Evolutionary conservation across 1,140 invertebrate species (phyloP).

Genomic region (Ceratosolen fusciceps): DNA sequence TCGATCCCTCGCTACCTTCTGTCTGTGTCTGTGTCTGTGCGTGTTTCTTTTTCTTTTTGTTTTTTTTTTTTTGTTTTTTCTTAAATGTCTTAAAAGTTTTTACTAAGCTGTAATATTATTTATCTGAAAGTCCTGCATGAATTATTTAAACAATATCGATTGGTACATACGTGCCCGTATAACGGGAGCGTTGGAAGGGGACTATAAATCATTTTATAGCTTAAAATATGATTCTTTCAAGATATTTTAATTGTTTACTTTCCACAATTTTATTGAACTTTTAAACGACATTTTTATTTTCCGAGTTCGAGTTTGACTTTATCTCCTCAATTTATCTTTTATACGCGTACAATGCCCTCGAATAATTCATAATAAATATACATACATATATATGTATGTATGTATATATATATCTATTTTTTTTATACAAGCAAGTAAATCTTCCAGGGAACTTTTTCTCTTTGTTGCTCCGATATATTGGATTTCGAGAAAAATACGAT

Average conservation of each 20-base stretch:
- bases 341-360: not conserved
- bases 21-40: too few relatives aligned
- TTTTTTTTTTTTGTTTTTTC: too few relatives aligned
- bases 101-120: too few relatives aligned
- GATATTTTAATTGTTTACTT: not conserved
- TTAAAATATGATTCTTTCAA: not conserved
- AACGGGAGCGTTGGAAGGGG: too few relatives aligned
- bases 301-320: not conserved
- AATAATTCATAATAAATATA: slow-evolving; percentile 10
- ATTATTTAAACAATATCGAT: too few relatives aligned
- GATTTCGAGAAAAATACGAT: slow-evolving; percentile 1
- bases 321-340: not conserved
- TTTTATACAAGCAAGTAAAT: slow-evolving; percentile 6
- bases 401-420: too few relatives aligned
- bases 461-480: not conserved
- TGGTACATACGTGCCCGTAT: too few relatives aligned
- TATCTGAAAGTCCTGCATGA: too few relatives aligned
- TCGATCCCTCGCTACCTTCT: too few relatives aligned
- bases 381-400: too few relatives aligned
- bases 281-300: not conserved
- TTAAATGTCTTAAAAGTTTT: too few relatives aligned
- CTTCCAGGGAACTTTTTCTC: not conserved
- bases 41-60: too few relatives aligned
- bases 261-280: not conserved
- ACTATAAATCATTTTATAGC: not conserved